Evolutionary conservation across 2,797 vertebrate species (phyloP).

Genomic region (Siniperca scherzeri): DNA sequence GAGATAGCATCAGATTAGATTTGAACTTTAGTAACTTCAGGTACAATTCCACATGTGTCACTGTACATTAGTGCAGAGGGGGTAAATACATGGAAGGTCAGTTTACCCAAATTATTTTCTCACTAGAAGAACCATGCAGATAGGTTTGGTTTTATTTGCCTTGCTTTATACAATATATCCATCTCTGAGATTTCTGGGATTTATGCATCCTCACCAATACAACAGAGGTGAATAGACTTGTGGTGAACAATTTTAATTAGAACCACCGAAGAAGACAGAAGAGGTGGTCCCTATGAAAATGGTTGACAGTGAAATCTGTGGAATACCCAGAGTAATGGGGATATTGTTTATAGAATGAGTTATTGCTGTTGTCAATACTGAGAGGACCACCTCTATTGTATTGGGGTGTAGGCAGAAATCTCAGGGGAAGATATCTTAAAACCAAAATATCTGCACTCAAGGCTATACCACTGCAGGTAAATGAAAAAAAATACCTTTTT

Average conservation of each 20-base stretch:
- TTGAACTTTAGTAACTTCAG: slow-evolving; percentile 6
- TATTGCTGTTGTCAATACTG: neutral
- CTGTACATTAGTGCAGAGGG: neutral
- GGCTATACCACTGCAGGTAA: slow-evolving; percentile 15
- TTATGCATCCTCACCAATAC: neutral
- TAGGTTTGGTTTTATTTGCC: neutral
- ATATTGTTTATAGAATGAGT: neutral
- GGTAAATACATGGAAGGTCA: neutral
- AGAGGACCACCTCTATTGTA: neutral
- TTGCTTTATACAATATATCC: neutral
- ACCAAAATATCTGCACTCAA: slow-evolving; percentile 12
- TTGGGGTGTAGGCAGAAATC: neutral
- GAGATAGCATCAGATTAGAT: slow-evolving; percentile 35
- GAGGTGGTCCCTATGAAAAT: neutral
- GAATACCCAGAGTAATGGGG: neutral
- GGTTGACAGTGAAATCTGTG: neutral
- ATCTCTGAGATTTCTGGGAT: neutral
- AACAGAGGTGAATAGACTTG: neutral
- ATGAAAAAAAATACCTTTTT: slow-evolving; percentile 1
- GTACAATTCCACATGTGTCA: slow-evolving; percentile 47
- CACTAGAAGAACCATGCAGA: neutral
- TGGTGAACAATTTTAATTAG: neutral
- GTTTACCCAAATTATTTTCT: neutral
- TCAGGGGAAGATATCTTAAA: neutral
- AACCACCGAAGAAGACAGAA: neutral